phyloP scores from a whole-genome alignment of 2,888 invertebrate species.

The Pachydiplax longipennis region DNA sequence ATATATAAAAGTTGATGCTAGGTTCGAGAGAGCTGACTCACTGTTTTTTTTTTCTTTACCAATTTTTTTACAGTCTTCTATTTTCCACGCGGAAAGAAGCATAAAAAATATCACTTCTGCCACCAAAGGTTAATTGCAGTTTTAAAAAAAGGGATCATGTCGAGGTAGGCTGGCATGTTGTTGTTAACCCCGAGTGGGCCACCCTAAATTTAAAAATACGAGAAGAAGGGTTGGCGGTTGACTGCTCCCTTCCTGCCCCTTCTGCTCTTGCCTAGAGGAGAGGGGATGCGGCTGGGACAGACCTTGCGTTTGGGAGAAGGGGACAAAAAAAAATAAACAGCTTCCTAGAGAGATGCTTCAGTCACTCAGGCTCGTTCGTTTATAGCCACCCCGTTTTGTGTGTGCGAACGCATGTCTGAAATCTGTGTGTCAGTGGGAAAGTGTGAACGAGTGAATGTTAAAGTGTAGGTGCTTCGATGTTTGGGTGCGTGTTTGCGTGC shows the following conservation, averaged over 20 bases:
- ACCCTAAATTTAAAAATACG: neutral
- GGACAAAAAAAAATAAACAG: constrained; percentile 14
- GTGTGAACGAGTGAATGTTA: neutral
- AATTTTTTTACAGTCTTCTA: constrained; percentile 37
- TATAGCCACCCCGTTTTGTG: constrained; percentile 38
- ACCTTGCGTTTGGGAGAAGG: constrained; percentile 36
- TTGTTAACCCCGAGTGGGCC: constrained; percentile 25
- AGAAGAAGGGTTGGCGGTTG: constrained; percentile 9
- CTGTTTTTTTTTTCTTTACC: constrained; percentile 38
- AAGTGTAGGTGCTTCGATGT: neutral
- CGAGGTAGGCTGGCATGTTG: constrained; percentile 35
- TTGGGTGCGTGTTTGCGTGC: neutral
- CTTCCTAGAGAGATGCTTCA: constrained; percentile 30
- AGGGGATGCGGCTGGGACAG: constrained; percentile 1
- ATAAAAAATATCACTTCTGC: constrained; percentile 44
- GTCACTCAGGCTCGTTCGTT: constrained; percentile 41
- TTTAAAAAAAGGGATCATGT: constrained; percentile 14
- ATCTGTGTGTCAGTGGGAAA: neutral
- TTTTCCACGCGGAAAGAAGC: constrained; percentile 39
- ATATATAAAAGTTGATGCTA: constrained; percentile 37
- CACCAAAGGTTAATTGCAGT: constrained; percentile 35
- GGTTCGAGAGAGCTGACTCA: constrained; percentile 39
- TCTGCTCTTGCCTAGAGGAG: constrained; percentile 19
- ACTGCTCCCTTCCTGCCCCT: constrained; percentile 33
- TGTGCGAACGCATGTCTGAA: neutral